These are phyloP conservation scores for Daktulosphaira vitifoliae DNA, from an alignment of 1,140 invertebrate genomes.

Conservation along the genomic window DNA sequence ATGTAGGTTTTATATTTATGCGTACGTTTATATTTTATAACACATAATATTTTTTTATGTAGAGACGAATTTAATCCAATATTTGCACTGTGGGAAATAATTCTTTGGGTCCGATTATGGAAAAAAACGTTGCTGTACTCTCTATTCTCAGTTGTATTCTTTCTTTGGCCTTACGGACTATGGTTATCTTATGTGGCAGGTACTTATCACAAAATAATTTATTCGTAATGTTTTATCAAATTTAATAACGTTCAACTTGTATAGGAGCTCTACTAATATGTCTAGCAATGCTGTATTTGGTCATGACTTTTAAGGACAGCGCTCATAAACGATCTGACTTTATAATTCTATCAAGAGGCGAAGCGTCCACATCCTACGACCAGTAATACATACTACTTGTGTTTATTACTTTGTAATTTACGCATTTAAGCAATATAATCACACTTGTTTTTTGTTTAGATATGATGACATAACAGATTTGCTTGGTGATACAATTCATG, in stretches of 20 bases:
- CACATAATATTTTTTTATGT: slow-evolving; percentile 35
- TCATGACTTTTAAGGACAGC: slow-evolving; percentile 18
- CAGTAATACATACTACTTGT: background rate
- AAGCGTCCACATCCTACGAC: slow-evolving; percentile 13
- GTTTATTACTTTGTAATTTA: no score
- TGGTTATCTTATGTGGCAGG: slow-evolving; percentile 47
- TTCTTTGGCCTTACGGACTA: slow-evolving; percentile 46
- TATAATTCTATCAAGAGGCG: background rate
- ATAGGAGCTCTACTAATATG: slow-evolving; percentile 6
- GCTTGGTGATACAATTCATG: slow-evolving; percentile 36
- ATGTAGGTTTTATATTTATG: no score
- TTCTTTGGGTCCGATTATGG: slow-evolving; percentile 47
- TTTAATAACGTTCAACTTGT: background rate
- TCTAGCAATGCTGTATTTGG: slow-evolving; percentile 3
- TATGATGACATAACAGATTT: slow-evolving; percentile 37
- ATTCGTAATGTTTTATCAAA: no score
- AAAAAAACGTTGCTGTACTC: slow-evolving; percentile 47
- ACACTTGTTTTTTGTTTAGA: slow-evolving; percentile 17
- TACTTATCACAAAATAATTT: slow-evolving; percentile 32
- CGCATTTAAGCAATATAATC: background rate
- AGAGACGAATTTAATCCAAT: slow-evolving; percentile 45
- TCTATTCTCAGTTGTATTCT: slow-evolving; percentile 45
- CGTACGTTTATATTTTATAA: no score
- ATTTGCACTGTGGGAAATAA: slow-evolving; percentile 45
- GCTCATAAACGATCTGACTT: slow-evolving; percentile 6